phyloP scores from a whole-genome alignment of 2,113 vertebrate genomes.

The Boleophthalmus pectinirostris region DNA sequence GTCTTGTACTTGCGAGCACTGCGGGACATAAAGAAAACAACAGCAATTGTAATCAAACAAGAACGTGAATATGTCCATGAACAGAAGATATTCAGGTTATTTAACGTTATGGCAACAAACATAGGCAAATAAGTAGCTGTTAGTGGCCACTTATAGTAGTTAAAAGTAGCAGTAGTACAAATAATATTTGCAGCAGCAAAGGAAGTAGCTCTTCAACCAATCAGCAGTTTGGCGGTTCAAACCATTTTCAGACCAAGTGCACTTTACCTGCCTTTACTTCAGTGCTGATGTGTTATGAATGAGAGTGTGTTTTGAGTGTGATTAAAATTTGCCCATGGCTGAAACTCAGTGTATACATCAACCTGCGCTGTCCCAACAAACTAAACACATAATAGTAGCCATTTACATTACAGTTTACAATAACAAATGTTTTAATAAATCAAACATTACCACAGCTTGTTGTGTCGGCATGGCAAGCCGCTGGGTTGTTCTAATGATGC shows the following conservation, averaged over 20 bases:
- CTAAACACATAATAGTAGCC: not conserved
- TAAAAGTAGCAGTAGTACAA: not conserved
- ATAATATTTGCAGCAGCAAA: not conserved
- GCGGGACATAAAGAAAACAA: conserved; percentile 9
- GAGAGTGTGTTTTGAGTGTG: too few species aligned
- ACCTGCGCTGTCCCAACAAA: too few species aligned
- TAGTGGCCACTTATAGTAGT: not conserved
- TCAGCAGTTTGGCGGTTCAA: too few species aligned
- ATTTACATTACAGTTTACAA: not conserved
- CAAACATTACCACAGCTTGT: conserved; percentile 81
- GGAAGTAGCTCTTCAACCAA: too few species aligned
- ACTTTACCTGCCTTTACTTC: too few species aligned
- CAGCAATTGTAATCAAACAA: not conserved
- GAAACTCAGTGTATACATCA: too few species aligned
- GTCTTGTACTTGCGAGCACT: conserved; percentile 89
- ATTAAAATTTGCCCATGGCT: too few species aligned
- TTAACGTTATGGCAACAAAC: not conserved
- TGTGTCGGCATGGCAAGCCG: conserved; percentile 76
- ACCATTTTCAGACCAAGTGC: too few species aligned
- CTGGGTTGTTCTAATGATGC: conserved; percentile 72
- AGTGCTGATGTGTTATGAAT: too few species aligned
- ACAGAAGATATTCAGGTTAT: not conserved
- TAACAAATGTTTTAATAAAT: not conserved
- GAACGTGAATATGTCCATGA: not conserved
- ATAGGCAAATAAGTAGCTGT: not conserved